Base-by-base conservation (phyloP, 2,888 invertebrate genomes). In the Tridacna crocea region DNA sequence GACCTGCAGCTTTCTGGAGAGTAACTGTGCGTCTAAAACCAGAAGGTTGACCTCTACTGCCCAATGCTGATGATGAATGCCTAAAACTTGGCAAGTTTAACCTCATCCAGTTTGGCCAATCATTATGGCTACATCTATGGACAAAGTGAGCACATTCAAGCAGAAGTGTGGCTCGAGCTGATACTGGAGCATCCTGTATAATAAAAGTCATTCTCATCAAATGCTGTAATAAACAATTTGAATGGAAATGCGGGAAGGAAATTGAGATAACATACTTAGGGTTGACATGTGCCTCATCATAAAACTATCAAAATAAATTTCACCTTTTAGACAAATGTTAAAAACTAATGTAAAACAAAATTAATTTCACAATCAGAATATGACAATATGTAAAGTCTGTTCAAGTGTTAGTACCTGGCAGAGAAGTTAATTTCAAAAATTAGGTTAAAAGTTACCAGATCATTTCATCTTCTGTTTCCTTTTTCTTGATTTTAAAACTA, bases 31-130 rank as follows among this genome's bases (percentile, higher is more conserved):
- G 94, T 75, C 96, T 94, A 47, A 96, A 95, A 15, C 96, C 96
- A 0, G 96, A 96, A 24, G 96, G 95, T 79, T 93, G 94, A 47
- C 94, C 94, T 65, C 95, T 91, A 81, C 93, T 94, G 48, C 94
- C 94, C 46, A 95, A 89, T 73, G 94, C 90, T 74, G 91, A 90
- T 13, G 91, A 89, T 17, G 92, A 92, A 73, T 92, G 91, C 55
- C 93, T 90, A 93, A 96, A 97, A 92, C 97, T 96, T 12, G 97
- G 96, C 84, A 96, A 95, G 92, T 97, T 97, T 13, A 98, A 96
- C 94, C 98, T 98, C 96, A 99, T 97, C 99, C 99, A 99, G 77
- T 97, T 96, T 0, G 99, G 99, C 99, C 99, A 99, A 90, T 98
- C 98, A 0, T 99, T 99, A 93, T 98, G 98, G 94, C 99, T 99